Conservation (phyloP, 2,113 vertebrate genomes). For the Thinocorus orbignyianus region DNA sequence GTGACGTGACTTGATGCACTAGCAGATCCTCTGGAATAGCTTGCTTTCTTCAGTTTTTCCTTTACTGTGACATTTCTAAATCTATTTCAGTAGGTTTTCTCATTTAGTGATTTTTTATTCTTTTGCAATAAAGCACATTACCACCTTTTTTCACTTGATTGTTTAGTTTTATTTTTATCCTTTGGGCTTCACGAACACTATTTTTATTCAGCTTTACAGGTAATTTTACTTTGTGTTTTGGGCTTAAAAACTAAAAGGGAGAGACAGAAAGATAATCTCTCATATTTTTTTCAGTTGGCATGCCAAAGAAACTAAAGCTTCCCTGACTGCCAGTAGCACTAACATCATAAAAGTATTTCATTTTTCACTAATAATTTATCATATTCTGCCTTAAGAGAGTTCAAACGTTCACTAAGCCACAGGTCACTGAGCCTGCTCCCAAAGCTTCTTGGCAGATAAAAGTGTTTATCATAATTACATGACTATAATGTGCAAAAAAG, state of each 20-base stretch:
- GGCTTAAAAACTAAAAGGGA: neutral
- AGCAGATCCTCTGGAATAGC: neutral
- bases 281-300: neutral
- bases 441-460: conserved; percentile 13
- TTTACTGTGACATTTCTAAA: neutral
- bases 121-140: neutral
- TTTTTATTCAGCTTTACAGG: neutral
- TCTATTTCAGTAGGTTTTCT: neutral
- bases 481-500: neutral
- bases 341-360: neutral
- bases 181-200: neutral
- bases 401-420: conserved; percentile 35
- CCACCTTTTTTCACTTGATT: neutral
- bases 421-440: conserved; percentile 2
- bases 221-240: neutral
- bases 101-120: neutral
- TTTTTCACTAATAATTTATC: conserved; percentile 44
- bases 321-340: neutral
- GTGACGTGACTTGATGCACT: neutral
- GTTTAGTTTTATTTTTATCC: neutral
- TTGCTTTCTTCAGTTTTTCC: neutral
- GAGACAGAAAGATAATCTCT: neutral
- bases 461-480: conserved; percentile 2
- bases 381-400: conserved; percentile 10
- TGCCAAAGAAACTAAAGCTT: neutral